Conservation (phyloP, 2,888 invertebrate species). For the Nomada ruficornis region DNA sequence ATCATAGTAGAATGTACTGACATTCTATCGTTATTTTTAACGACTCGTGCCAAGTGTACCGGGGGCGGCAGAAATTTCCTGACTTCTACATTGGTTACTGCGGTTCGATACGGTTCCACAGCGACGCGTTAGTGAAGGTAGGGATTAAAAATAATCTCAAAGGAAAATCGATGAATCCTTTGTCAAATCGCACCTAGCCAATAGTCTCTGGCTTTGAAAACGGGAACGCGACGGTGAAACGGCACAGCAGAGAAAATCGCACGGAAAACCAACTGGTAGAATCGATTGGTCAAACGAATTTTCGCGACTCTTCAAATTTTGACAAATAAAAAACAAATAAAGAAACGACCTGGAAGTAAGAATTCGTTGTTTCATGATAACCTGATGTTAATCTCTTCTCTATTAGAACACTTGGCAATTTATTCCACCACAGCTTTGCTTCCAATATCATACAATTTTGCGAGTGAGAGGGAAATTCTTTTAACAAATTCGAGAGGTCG, state of each 20-base stretch:
- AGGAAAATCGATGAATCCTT: slow-evolving; percentile 73
- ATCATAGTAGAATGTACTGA: too few relatives aligned
- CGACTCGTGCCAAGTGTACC: neutral
- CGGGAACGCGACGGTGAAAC: slow-evolving; percentile 18
- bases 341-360: too few relatives aligned
- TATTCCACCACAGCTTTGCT: too few relatives aligned
- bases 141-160: slow-evolving; percentile 74
- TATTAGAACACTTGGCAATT: too few relatives aligned
- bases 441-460: too few relatives aligned
- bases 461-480: neutral
- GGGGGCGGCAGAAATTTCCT: neutral
- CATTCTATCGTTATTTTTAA: neutral
- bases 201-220: slow-evolving; percentile 48
- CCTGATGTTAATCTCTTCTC: too few relatives aligned
- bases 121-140: slow-evolving; percentile 45
- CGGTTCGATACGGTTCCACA: neutral
- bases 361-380: too few relatives aligned
- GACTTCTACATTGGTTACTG: neutral
- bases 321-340: too few relatives aligned
- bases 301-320: slow-evolving; percentile 24
- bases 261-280: neutral
- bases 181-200: slow-evolving; percentile 60
- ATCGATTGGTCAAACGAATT: slow-evolving; percentile 47
- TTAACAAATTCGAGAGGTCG: slow-evolving; percentile 2
- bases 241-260: slow-evolving; percentile 9